These are phyloP conservation scores for Eciton burchellii DNA, from an alignment of 1,140 invertebrate genomes.

Conservation along the genomic window DNA sequence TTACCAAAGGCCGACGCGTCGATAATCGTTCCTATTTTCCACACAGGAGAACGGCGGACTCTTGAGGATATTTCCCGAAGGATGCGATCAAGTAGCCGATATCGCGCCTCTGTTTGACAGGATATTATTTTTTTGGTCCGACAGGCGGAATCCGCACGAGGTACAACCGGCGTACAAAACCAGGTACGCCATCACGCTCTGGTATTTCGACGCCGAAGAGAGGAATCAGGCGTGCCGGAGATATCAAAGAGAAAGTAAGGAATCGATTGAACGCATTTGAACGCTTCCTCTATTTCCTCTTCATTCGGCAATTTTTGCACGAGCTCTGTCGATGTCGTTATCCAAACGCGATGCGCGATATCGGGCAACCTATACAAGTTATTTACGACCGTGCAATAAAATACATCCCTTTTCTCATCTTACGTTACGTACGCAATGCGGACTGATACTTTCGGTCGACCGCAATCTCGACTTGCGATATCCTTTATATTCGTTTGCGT, in stretches of 20 bases:
- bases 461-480: too few species aligned
- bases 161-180: conserved; percentile 96
- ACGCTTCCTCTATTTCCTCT: neutral
- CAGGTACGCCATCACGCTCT: conserved; percentile 97
- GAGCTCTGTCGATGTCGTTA: conserved; percentile 10
- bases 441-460: too few species aligned
- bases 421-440: too few species aligned
- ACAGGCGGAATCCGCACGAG: conserved; percentile 98
- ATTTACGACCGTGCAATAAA: too few species aligned
- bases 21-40: too few species aligned
- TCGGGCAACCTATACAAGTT: too few species aligned
- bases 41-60: conserved; percentile 89
- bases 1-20: too few species aligned
- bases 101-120: conserved; percentile 97
- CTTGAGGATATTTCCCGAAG: conserved; percentile 96
- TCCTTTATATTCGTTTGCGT: too few species aligned
- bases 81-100: conserved; percentile 93
- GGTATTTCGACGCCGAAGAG: conserved; percentile 97
- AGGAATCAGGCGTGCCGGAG: conserved; percentile 90
- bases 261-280: conserved; percentile 20
- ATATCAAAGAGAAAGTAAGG: conserved; percentile 88
- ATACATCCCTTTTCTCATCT: too few species aligned
- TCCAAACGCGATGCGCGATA: neutral
- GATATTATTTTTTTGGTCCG: conserved; percentile 99
- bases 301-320: neutral